Conservation (phyloP, 2,113 vertebrate genomes). For the Zosterops lateralis region DNA sequence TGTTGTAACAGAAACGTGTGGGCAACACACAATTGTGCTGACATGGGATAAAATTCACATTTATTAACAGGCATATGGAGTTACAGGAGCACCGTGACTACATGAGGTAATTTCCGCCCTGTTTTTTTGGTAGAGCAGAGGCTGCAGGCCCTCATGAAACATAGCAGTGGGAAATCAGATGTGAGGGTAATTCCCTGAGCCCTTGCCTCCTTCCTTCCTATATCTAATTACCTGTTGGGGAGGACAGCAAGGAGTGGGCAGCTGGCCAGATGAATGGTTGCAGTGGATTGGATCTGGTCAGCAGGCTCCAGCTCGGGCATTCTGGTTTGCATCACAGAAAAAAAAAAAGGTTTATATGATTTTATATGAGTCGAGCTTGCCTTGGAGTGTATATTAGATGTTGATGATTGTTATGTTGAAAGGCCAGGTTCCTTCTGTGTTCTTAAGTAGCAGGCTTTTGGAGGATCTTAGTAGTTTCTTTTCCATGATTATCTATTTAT, state of each 20-base stretch:
- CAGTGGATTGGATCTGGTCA: not conserved
- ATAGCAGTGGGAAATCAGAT: not conserved
- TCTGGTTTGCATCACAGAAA: rapidly evolving
- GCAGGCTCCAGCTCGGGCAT: not conserved
- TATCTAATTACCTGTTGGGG: not conserved
- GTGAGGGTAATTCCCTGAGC: not conserved
- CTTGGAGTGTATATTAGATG: rapidly evolving
- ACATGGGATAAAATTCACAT: not conserved
- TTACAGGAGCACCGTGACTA: rapidly evolving
- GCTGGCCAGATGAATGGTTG: not conserved
- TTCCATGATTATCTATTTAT: not conserved
- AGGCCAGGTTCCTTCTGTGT: not conserved
- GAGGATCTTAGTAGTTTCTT: not conserved
- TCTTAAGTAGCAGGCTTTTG: not conserved
- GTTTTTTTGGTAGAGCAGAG: not conserved
- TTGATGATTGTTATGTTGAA: not conserved
- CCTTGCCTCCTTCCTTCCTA: not conserved
- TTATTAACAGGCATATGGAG: not conserved
- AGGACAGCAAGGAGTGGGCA: not conserved
- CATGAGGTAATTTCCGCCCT: not conserved
- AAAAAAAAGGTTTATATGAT: not conserved
- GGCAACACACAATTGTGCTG: not conserved
- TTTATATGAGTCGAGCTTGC: not conserved
- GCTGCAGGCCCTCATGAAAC: not conserved
- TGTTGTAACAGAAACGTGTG: rapidly evolving